Conservation (phyloP, 2,113 vertebrate genomes). For the Sylvietta virens region DNA sequence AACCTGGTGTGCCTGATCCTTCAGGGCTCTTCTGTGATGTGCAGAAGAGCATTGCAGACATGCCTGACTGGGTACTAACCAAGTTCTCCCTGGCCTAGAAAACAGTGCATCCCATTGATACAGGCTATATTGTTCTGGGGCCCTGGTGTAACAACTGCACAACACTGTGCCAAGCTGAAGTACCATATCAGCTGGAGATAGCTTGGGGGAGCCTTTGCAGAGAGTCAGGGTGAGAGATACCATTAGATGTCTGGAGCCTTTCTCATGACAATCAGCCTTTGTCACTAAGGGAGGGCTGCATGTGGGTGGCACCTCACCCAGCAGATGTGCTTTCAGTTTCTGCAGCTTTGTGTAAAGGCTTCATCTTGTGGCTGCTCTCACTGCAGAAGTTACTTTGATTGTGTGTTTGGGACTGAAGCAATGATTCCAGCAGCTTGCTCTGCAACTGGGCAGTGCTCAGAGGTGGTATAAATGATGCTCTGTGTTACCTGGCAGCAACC, state of each 20-base stretch:
- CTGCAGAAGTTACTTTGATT: not conserved
- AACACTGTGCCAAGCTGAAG: not conserved
- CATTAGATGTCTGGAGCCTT: not conserved
- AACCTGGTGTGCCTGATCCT: not conserved
- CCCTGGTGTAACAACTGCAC: not conserved
- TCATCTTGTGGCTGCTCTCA: not conserved
- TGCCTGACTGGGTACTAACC: not conserved
- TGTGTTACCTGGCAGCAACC: slow-evolving; percentile 42
- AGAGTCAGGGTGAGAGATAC: not conserved
- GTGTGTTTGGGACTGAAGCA: not conserved
- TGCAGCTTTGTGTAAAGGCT: not conserved
- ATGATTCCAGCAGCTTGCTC: not conserved
- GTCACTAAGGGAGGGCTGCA: not conserved
- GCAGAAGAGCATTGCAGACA: not conserved
- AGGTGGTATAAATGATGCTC: slow-evolving; percentile 32
- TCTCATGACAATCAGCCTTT: not conserved
- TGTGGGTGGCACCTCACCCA: not conserved
- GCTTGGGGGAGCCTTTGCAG: not conserved
- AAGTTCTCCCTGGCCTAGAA: not conserved
- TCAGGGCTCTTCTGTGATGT: not conserved
- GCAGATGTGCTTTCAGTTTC: not conserved
- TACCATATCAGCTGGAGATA: not conserved
- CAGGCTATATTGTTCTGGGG: not conserved
- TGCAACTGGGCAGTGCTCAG: not conserved
- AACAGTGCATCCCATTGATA: not conserved